These are phyloP conservation scores for Nemapogon koenigi DNA, from an alignment of 2,888 invertebrate genomes.

Conservation along the genomic window DNA sequence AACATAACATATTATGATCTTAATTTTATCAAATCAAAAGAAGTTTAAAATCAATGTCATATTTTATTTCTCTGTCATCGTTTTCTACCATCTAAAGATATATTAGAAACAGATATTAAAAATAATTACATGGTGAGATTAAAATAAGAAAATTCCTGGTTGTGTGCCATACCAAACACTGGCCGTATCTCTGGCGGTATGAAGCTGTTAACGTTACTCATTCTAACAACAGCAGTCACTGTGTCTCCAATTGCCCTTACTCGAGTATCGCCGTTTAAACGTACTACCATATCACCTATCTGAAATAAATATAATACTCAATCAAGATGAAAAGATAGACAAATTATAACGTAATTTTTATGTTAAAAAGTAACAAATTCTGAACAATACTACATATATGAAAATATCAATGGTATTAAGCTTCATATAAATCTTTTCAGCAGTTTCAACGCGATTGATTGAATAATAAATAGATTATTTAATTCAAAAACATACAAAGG, in stretches of 20 bases:
- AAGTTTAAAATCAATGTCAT: conserved; percentile 1
- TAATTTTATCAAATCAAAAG: conserved; percentile 1
- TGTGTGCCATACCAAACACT: conserved; percentile 29
- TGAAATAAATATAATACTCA: conserved; percentile 19
- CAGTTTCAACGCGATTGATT: too few relatives aligned
- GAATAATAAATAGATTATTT: too few relatives aligned
- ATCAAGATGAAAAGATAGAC: neutral
- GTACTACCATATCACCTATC: conserved; percentile 52
- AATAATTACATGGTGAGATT: conserved; percentile 40
- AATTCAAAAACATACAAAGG: too few relatives aligned
- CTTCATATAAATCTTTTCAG: too few relatives aligned
- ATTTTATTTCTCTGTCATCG: too few relatives aligned
- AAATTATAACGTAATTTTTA: too few relatives aligned
- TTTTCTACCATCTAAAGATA: too few relatives aligned
- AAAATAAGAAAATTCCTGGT: conserved; percentile 40
- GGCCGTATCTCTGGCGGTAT: conserved; percentile 40
- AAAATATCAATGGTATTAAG: too few relatives aligned
- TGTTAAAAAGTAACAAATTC: too few relatives aligned
- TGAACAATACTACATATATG: too few relatives aligned
- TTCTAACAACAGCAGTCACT: conserved; percentile 42
- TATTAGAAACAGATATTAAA: too few relatives aligned
- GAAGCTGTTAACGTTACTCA: conserved; percentile 46
- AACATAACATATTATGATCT: conserved; percentile 7
- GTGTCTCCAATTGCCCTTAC: conserved; percentile 43
- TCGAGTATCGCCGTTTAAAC: conserved; percentile 52